phyloP scores from a whole-genome alignment of 2,113 vertebrate species.

The Piprites chloris region DNA sequence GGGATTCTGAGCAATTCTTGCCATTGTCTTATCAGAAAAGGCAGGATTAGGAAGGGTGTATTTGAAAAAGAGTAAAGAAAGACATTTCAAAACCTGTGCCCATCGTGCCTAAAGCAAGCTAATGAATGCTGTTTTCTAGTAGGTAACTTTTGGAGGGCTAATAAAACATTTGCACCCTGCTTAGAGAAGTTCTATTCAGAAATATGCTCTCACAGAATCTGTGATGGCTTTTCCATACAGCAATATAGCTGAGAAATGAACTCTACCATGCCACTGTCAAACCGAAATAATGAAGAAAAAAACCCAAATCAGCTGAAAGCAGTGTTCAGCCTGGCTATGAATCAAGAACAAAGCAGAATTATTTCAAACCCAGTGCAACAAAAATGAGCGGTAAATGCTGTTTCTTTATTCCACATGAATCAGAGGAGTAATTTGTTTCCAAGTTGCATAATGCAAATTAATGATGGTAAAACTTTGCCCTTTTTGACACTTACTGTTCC shows the following conservation, averaged over 20 bases:
- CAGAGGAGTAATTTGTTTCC: background rate
- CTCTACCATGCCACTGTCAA: background rate
- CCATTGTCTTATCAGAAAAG: background rate
- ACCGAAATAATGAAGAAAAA: background rate
- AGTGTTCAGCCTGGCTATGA: background rate
- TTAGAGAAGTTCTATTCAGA: background rate
- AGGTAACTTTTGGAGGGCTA: background rate
- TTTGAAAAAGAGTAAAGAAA: background rate
- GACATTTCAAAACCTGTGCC: background rate
- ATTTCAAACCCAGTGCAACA: background rate
- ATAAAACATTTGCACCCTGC: background rate
- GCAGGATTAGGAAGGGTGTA: background rate
- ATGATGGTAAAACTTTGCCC: background rate
- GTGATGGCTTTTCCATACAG: background rate
- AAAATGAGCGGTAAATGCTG: background rate
- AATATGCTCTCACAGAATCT: rapidly evolving
- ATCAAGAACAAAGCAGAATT: background rate
- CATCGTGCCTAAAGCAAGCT: background rate
- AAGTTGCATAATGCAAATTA: background rate
- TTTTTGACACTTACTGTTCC: background rate
- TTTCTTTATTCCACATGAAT: background rate
- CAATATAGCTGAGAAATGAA: background rate
- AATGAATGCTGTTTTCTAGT: background rate
- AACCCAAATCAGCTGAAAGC: background rate
- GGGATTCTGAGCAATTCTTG: rapidly evolving